Conservation (phyloP, 2,113 vertebrate species). For the Tychaedon coryphoeus region DNA sequence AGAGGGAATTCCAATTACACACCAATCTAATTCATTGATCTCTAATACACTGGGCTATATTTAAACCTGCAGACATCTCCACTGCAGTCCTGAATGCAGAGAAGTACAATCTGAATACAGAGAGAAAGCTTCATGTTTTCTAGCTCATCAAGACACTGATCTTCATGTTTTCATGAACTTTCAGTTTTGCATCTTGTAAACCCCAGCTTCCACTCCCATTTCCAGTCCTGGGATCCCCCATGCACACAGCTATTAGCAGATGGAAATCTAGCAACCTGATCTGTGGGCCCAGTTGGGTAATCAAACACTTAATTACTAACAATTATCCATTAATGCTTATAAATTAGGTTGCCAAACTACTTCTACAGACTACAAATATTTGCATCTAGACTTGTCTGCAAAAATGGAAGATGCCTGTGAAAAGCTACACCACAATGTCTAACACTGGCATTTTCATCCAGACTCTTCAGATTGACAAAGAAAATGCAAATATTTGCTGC, state of each 20-base stretch:
- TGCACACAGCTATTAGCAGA: conserved; percentile 42
- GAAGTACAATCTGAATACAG: background rate
- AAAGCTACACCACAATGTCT: background rate
- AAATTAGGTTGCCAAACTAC: conserved; percentile 50
- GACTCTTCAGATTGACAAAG: background rate
- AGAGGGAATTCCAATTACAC: background rate
- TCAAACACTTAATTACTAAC: conserved; percentile 62
- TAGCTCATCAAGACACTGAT: background rate
- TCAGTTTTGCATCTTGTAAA: background rate
- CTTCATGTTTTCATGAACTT: background rate
- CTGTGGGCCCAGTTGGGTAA: conserved; percentile 51
- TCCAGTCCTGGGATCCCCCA: background rate
- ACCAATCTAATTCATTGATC: background rate
- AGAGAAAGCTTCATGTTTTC: background rate
- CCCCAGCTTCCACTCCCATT: background rate
- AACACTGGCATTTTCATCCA: fast-evolving
- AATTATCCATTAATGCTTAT: conserved; percentile 63
- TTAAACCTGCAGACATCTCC: background rate
- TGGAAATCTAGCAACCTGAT: conserved; percentile 44
- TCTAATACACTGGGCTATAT: background rate
- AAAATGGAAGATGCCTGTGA: background rate
- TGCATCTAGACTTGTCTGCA: background rate
- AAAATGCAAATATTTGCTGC: background rate
- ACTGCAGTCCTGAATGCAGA: background rate
- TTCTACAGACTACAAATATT: conserved; percentile 48